Base-by-base conservation (phyloP, 2,797 vertebrate species). In the Pachyuromys duprasi region DNA sequence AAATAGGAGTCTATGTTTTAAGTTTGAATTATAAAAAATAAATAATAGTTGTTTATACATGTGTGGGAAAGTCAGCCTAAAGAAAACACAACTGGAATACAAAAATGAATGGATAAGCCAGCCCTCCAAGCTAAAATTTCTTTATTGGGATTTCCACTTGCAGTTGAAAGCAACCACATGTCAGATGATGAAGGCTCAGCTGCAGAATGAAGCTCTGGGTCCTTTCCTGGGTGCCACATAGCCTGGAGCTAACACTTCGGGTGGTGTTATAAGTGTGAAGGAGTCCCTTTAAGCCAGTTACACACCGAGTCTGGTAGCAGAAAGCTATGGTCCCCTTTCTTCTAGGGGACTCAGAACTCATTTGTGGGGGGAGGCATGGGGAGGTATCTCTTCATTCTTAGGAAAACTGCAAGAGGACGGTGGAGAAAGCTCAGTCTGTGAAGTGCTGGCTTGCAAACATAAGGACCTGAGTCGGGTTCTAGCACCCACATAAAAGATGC, bases 21-120 rank as follows among this genome's bases (percentile, higher is more conserved):
- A 91, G 42, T 39, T 60, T 87, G 63, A 92, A 87, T 96, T 90
- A 81, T 74, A 80, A 87, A 89, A 83, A 90, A 91, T 65, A 63
- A 91, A 95, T 92, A 86, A 57, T 80, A n/a, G 60, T 24, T 86
- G 74, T 39, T 69, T 86, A 57, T 63, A 70, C 76, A 80, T 60
- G 36, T 53, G n/a, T 53, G 79, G 79, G 72, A 86, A 89, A 89
- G 42, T 87, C 42, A 86, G 67, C 62, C 83, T 42, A 72, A 83
- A 62, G 81, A 49, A 55, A 92, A 89, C 91, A 82, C 24, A 93
- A 62, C 63, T n/a, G 53, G 33, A 93, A 65, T 36, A 76, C 53
- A 93, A 42, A 96, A 74, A 22, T 82, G 60, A 89, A 81, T 14
- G 81, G 70, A 89, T n/a, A 83, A 88, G 45, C 18, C 36, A n/a